Base-by-base conservation (phyloP, 2,113 vertebrate species). In the Emydocephalus ijimae region DNA sequence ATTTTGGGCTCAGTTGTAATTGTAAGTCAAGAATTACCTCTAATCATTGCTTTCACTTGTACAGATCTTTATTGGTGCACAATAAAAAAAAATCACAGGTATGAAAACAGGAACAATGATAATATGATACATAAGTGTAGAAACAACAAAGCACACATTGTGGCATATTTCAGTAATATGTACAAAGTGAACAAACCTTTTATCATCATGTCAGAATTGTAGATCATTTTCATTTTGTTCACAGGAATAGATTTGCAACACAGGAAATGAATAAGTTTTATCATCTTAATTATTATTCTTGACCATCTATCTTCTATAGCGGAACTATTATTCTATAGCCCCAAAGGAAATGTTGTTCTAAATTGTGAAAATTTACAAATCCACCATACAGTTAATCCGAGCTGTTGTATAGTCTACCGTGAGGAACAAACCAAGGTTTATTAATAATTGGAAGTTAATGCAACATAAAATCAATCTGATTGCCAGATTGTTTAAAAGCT, bases 401-500 rank as follows among this genome's bases (percentile, higher is more conserved):
- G 5, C 20, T 39, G 85, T 24, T 48, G 69, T 93, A 48, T n/a
- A 93, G 61, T 87, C 88, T 74, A 43, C 57, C 14, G 6, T 90
- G 74, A 89, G 69, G 23, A 89, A 85, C 48, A 57, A 89, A 48
- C 87, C 88, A 87, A 87, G 59, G 81, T 39, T 87, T 90, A 90
- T 89, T 92, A 92, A 92, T 93, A 89, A 93, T 87, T 93, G 91
- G 74, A 89, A 69, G 74, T 93, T 90, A 93, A 90, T 92, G 88
- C 88, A 92, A 92, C 81, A 87, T 89, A 90, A 91, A 90, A 90
- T 50, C 59, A 34, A 43, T 48, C 57, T 92, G 81, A 93, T 92
- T 90, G 91, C 57, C 48, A 90, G 59, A 92, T 90, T 93, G 91
- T 93, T 93, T 90, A 92, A 92, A 92, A 64, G 88, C 91, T 92